phyloP scores from a whole-genome alignment of 1,140 invertebrate species.

The Microvelia longipes region DNA sequence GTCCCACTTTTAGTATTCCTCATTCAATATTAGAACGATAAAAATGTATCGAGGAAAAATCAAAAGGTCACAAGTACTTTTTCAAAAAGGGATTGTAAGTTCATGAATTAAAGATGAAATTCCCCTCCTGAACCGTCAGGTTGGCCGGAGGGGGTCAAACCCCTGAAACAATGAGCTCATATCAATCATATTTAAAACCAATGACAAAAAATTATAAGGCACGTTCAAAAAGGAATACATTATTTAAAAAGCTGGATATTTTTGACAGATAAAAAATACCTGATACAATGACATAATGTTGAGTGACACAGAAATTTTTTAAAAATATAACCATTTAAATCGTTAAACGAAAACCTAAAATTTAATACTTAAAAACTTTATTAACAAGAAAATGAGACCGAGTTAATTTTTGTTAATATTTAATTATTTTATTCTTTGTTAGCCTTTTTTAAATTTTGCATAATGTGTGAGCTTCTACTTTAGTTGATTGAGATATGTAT shows the following conservation, averaged over 20 bases:
- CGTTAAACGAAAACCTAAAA: background rate
- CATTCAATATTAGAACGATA: background rate
- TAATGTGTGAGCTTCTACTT: too few relatives aligned
- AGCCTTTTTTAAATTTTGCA: too few relatives aligned
- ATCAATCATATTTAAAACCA: background rate
- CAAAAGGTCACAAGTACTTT: background rate
- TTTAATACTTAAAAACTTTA: background rate
- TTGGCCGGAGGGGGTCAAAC: too few relatives aligned
- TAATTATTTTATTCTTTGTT: too few relatives aligned
- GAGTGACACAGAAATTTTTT: background rate
- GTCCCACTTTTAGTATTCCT: too few relatives aligned
- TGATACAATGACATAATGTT: background rate
- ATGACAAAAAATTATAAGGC: background rate
- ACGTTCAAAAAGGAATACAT: background rate
- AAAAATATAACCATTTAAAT: background rate
- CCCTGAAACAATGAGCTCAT: background rate
- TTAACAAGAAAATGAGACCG: background rate
- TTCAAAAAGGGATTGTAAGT: background rate
- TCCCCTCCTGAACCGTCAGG: background rate
- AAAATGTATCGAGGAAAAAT: background rate
- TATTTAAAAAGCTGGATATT: background rate
- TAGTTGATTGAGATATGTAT: too few relatives aligned
- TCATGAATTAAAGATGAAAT: background rate
- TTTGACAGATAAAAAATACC: background rate
- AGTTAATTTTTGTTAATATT: too few relatives aligned